Evolutionary conservation across 2,797 vertebrate genomes (phyloP), one percentile per base, ranked within the genome.

Genomic region (Sparidentex hasta): DNA sequence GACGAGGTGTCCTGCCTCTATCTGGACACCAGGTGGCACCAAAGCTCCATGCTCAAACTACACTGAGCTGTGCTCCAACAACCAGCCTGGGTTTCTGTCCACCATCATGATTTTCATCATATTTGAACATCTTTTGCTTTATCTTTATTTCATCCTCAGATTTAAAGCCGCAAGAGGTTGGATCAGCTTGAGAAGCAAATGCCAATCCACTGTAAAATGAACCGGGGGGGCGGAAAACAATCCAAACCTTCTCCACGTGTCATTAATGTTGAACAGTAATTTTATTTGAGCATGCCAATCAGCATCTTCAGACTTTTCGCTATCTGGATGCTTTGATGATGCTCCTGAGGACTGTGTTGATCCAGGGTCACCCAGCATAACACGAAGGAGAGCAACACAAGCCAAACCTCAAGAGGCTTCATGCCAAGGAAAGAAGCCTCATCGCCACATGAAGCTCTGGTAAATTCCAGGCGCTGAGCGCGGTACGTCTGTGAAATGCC

Each of bases 31-130:
- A 48, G 79, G 61, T 69, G 82, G 48, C 76, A 73, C 25, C 12
- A 72, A 55, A 71, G 76, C 56, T 88, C 87, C 65, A 80, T 25
- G 62, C 41, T 47, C 50, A 18, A 56, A 3, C n/a, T 17, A 5
- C 7, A 18, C 4, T 18, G 27, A 38, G 65, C 23, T 9, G 11
- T 4, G 25, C 0, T 38, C 38, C 8, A 18, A 23, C n/a, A 43
- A 58, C 6, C 12, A 59, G 11, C 29, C n/a, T 5, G 14, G 11
- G 33, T 0, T 48, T 20, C 12, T 7, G 33, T 38, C 33, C 33
- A 8, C 33, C 38, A 38, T 38, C 38, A 38, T 3, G 7, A 9
- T 38, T 38, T 38, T 38, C 38, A 38, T 38, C 38, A 38, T 38
- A 38, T 38, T 9, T 38, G 38, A 38, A 2, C 2, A 9, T 38